These are phyloP conservation scores for Sebastolobus alascanus DNA, from an alignment of 2,797 vertebrate genomes.

Conservation along the genomic window DNA sequence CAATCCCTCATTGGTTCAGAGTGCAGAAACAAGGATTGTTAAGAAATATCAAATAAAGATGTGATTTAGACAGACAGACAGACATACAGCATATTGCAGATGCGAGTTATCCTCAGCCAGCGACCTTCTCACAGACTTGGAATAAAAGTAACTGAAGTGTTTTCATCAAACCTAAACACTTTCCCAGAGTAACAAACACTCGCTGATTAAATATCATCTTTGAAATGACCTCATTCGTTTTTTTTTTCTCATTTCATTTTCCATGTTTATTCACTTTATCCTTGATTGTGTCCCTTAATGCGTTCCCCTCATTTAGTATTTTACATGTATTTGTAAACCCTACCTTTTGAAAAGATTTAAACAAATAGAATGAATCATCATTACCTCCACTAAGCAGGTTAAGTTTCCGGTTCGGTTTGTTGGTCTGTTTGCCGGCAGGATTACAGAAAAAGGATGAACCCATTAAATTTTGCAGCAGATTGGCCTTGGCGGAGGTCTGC, in stretches of 20 bases:
- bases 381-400: not conserved
- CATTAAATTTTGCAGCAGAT: not conserved
- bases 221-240: not conserved
- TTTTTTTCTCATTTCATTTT: slow-evolving; percentile 10
- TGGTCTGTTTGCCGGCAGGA: not conserved
- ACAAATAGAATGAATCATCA: not conserved
- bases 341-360: slow-evolving; percentile 3
- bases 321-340: not conserved
- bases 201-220: slow-evolving; percentile 2
- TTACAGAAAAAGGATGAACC: not conserved
- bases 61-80: not conserved
- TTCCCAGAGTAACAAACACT: not conserved
- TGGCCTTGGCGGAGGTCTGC: not conserved
- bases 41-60: not conserved
- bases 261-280: not conserved
- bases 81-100: not conserved
- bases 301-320: slow-evolving; percentile 13
- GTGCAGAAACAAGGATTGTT: not conserved
- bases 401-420: not conserved
- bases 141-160: not conserved
- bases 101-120: not conserved
- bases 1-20: not conserved
- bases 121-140: not conserved
- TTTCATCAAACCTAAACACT: slow-evolving; percentile 4
- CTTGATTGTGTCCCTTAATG: not conserved